These are phyloP conservation scores for Xiphophorus birchmanni DNA, from an alignment of 2,797 vertebrate species.

Conservation along the genomic window DNA sequence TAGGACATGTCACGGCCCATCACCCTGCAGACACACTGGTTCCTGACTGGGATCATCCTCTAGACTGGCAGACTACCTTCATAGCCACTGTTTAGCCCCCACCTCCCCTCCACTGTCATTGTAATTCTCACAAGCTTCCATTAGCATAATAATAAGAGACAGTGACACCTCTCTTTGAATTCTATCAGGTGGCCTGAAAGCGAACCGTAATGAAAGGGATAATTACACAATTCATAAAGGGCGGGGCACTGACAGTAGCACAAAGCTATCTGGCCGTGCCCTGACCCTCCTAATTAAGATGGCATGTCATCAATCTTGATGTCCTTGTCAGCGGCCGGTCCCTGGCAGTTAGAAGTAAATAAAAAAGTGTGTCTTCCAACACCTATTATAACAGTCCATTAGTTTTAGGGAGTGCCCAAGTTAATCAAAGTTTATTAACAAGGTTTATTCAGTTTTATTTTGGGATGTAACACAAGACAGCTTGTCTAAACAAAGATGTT, in stretches of 20 bases:
- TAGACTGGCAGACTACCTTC: constrained; percentile 77
- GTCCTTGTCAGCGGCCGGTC: constrained; percentile 42
- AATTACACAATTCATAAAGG: constrained; percentile 80
- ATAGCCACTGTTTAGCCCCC: constrained; percentile 55
- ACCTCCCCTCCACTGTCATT: constrained; percentile 54
- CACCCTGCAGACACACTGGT: constrained; percentile 73
- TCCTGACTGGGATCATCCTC: constrained; percentile 58
- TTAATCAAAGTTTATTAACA: neutral
- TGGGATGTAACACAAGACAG: neutral
- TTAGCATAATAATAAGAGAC: constrained; percentile 86
- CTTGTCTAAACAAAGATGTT: neutral
- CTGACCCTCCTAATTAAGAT: constrained; percentile 68
- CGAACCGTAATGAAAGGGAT: constrained; percentile 80
- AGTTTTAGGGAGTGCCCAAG: neutral
- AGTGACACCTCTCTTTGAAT: constrained; percentile 82
- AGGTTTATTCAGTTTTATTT: neutral
- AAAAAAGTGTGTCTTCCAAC: constrained; percentile 59
- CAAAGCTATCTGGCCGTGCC: constrained; percentile 60
- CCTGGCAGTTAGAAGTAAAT: constrained; percentile 51
- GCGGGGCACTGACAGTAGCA: constrained; percentile 75
- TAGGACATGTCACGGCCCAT: constrained; percentile 72
- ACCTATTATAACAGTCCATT: constrained; percentile 19
- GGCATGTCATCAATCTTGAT: constrained; percentile 57
- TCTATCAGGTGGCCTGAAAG: constrained; percentile 78
- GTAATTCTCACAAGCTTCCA: constrained; percentile 73